These are phyloP conservation scores for Bambusicola thoracicus DNA, from an alignment of 2,113 vertebrate species.

Conservation along the genomic window DNA sequence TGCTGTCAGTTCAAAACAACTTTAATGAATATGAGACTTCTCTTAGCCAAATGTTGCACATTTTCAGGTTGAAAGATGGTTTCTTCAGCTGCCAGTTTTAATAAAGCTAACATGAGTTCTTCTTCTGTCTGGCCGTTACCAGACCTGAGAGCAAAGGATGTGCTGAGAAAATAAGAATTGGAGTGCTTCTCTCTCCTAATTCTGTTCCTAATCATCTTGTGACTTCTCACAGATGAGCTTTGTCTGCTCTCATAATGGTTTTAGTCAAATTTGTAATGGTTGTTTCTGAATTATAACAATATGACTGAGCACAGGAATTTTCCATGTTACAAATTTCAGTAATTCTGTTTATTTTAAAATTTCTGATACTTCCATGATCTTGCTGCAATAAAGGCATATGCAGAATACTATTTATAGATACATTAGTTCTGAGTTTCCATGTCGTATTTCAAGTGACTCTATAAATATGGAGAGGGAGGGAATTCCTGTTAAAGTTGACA, in stretches of 20 bases:
- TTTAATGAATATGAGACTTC: constrained; percentile 17
- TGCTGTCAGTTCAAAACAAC: neutral
- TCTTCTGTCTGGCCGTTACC: neutral
- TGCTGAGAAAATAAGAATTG: neutral
- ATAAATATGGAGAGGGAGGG: neutral
- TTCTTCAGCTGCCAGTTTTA: constrained; percentile 37
- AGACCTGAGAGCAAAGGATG: neutral
- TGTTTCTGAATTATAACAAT: neutral
- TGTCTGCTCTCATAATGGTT: neutral
- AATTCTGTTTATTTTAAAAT: neutral
- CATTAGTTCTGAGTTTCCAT: neutral
- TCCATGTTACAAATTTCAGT: neutral
- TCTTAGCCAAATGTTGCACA: neutral
- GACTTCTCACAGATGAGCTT: neutral
- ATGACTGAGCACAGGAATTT: neutral
- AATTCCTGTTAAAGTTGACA: neutral
- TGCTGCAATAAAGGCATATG: neutral
- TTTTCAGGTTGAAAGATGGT: constrained; percentile 32
- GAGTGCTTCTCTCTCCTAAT: neutral
- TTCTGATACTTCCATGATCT: neutral
- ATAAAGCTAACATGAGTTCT: neutral
- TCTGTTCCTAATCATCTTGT: neutral
- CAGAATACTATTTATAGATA: neutral
- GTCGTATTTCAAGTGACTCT: neutral
- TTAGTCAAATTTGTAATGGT: neutral